These are phyloP conservation scores for Heteromurus nitidus DNA, from an alignment of 2,888 invertebrate genomes.

Conservation along the genomic window DNA sequence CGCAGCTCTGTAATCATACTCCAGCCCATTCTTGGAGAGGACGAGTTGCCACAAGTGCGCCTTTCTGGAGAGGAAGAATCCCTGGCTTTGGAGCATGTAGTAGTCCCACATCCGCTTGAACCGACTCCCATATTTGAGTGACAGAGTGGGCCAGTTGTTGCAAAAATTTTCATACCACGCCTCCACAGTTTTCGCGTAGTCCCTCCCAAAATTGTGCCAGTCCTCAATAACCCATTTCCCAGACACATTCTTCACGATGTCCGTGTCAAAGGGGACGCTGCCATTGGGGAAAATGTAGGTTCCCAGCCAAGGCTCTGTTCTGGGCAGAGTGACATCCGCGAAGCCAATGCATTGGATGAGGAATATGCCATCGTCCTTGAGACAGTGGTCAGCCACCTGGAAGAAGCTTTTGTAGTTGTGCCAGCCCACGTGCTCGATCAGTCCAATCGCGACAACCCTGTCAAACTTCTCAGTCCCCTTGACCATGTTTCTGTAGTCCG, in stretches of 20 bases:
- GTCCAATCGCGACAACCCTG: slow-evolving; percentile 4
- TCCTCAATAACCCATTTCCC: slow-evolving; percentile 68
- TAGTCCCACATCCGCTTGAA: slow-evolving; percentile 69
- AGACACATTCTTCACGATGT: slow-evolving; percentile 60
- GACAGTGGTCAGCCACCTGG: slow-evolving; percentile 34
- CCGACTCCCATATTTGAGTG: slow-evolving; percentile 55
- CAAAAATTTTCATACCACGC: slow-evolving; percentile 69
- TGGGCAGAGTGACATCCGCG: slow-evolving; percentile 31
- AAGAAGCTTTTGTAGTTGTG: slow-evolving; percentile 56
- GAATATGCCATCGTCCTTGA: slow-evolving; percentile 61
- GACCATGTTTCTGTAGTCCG: slow-evolving; percentile 21
- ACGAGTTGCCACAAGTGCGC: slow-evolving; percentile 70
- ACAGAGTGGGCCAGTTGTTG: slow-evolving; percentile 66
- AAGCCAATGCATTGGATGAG: slow-evolving; percentile 62
- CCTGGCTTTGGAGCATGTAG: slow-evolving; percentile 64
- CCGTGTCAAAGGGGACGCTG: slow-evolving; percentile 59
- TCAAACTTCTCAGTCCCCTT: slow-evolving; percentile 36
- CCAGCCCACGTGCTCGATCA: slow-evolving; percentile 60
- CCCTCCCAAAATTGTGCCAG: slow-evolving; percentile 70
- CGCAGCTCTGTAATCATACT: slow-evolving; percentile 67
- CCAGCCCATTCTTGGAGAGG: slow-evolving; percentile 66
- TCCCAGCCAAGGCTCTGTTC: slow-evolving; percentile 52
- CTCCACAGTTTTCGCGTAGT: slow-evolving; percentile 66
- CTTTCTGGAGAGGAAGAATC: slow-evolving; percentile 64
- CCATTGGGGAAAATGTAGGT: slow-evolving; percentile 54